Conservation (phyloP, 1,140 invertebrate species). For the Dinothrombium tinctorium region DNA sequence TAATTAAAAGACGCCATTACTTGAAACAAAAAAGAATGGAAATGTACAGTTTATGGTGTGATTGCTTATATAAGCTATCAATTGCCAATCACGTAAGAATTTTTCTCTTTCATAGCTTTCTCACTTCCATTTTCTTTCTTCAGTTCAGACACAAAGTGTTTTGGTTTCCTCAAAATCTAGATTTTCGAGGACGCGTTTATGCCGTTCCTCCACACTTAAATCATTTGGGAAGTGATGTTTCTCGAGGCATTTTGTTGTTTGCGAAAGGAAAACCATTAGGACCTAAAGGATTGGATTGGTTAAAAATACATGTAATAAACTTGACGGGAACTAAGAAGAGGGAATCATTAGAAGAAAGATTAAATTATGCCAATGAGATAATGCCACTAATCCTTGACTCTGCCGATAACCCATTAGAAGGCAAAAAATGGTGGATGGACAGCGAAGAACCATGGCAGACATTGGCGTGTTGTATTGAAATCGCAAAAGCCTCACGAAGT, state of each 20-base stretch:
- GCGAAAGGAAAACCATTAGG: conserved; percentile 60
- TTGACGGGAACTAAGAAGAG: conserved; percentile 76
- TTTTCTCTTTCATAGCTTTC: background rate
- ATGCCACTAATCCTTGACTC: conserved; percentile 74
- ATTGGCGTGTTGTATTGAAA: conserved; percentile 82
- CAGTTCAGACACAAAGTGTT: conserved; percentile 57
- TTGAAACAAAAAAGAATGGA: conserved; percentile 44
- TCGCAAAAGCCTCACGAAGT: conserved; percentile 45
- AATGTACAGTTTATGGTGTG: conserved; percentile 84
- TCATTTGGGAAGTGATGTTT: conserved; percentile 42
- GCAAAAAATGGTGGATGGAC: conserved; percentile 66
- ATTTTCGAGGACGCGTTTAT: conserved; percentile 84
- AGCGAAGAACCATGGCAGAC: conserved; percentile 97
- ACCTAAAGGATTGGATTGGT: conserved; percentile 61
- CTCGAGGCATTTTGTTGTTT: conserved; percentile 61
- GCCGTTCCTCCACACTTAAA: conserved; percentile 42
- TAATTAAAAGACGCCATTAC: conserved; percentile 26
- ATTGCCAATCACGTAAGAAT: conserved; percentile 66
- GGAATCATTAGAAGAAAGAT: conserved; percentile 40
- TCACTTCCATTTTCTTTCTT: conserved; percentile 12
- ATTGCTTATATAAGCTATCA: conserved; percentile 72
- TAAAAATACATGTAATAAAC: conserved; percentile 87
- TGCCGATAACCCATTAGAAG: conserved; percentile 54
- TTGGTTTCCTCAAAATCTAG: conserved; percentile 95
- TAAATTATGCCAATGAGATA: conserved; percentile 59